Base-by-base conservation (phyloP, 2,888 invertebrate species). In the Lingula anatina region DNA sequence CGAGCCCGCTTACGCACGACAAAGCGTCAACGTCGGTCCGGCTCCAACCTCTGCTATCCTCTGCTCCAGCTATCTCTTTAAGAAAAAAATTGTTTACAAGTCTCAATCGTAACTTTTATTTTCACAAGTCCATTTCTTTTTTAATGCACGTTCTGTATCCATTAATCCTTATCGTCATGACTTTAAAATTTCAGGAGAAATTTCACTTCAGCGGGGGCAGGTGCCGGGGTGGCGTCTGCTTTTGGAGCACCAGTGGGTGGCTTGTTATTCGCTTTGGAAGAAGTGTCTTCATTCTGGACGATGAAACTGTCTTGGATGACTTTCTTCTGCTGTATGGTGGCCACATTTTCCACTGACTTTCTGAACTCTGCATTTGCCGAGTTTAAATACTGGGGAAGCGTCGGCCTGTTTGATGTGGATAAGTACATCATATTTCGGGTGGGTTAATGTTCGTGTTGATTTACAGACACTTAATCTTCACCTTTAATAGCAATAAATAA, bases 221-320 rank as follows among this genome's bases (percentile, higher is more conserved):
- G 70, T 7, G 68, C 68, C 18, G 73, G 73, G 9, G 68, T 73
- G 5, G 66, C 73, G 5, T 65, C 72, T 3, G 73, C 69, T 9
- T 73, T 73, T 54, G 65, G 67, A 25, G 65, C 72, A 18, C 73
- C 73, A 1, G 67, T 73, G 23, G 70, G 70, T 27, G 73, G 72
- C 18, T 59, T 73, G 15, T 61, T 71, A 5, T 73, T 73, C 52
- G 69, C 71, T 25, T 70, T 73, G 68, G 73, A 73, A 49, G 73
- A 73, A 55, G 63, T 73, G 21, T 67, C 70, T 2, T 70, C 71
- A 9, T 67, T 70, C 56, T 73, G 72, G 73, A 64, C 63, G 24
- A 62, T 60, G 46, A 56, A 59, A 5, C 55, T 73, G 21, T 66
- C 68, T 5, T 73, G 73, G 73, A 66, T 70, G 54, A 65, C 66